Evolutionary conservation across 1,140 invertebrate species (phyloP).

Genomic region (Drosophila subobscura): DNA sequence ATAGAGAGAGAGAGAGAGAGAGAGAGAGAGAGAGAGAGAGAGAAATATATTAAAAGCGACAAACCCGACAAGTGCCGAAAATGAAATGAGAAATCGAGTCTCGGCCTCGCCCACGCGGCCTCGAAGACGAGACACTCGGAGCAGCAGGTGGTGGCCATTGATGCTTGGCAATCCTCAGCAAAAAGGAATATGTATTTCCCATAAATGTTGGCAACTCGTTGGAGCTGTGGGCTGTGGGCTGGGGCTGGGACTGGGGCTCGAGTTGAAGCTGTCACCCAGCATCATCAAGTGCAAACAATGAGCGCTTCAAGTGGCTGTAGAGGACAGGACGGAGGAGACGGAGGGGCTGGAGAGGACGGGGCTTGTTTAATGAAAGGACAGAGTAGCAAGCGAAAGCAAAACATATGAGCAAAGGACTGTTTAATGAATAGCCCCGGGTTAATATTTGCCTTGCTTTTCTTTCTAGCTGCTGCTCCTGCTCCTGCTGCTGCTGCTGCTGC

Average conservation of each 20-base stretch:
- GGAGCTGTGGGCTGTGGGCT: not conserved
- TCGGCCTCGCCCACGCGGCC: not conserved
- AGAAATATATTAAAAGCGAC: not conserved
- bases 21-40: not conserved
- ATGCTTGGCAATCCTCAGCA: constrained; percentile 31
- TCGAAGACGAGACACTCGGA: not conserved
- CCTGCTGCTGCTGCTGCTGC: too few species aligned
- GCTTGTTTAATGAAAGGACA: constrained; percentile 62
- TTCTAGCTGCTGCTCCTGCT: constrained; percentile 40
- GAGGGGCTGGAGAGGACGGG: not conserved
- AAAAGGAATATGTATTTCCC: constrained; percentile 4
- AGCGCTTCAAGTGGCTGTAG: constrained; percentile 40
- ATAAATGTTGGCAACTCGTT: constrained; percentile 54
- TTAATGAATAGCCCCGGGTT: constrained; percentile 78
- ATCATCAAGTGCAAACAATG: constrained; percentile 67
- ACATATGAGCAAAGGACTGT: constrained; percentile 80
- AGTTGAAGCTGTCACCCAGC: constrained; percentile 42
- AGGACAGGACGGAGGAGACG: not conserved
- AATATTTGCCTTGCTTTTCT: constrained; percentile 73
- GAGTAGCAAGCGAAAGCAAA: constrained; percentile 63
- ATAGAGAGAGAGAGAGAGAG: not conserved
- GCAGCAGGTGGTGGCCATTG: constrained; percentile 48
- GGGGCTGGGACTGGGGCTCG: not conserved
- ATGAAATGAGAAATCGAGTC: constrained; percentile 56
- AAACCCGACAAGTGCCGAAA: constrained; percentile 51